A percentile compares a stretch with the other conserved stretches of the same genome.
These are phyloP conservation scores for Edolisoma coerulescens DNA, from an alignment of 2,113 vertebrate genomes.

Conservation along the genomic window DNA sequence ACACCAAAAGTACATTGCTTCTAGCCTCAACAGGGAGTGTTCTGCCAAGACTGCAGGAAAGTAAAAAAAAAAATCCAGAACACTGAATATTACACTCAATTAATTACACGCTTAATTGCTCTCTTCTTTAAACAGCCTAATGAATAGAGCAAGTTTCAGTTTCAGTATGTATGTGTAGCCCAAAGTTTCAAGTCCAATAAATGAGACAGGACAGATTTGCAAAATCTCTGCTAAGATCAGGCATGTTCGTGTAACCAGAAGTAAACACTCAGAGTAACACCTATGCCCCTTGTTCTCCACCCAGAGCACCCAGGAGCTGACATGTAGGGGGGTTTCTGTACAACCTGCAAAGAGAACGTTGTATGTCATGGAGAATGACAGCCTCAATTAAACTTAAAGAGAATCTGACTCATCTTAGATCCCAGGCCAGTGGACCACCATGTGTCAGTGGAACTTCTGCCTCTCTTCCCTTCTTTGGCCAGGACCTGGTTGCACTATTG, in stretches of 20 bases:
- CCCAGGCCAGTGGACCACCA: background rate
- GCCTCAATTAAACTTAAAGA: background rate
- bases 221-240: background rate
- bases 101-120: conserved; percentile 51
- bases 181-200: background rate
- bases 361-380: background rate
- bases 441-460: background rate
- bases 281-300: background rate
- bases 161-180: background rate
- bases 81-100: conserved; percentile 46
- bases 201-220: background rate
- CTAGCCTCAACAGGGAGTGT: conserved; percentile 27
- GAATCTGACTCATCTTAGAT: background rate
- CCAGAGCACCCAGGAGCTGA: background rate
- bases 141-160: conserved; percentile 34
- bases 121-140: conserved; percentile 39
- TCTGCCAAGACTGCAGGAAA: conserved; percentile 49
- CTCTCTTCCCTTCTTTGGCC: background rate
- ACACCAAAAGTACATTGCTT: conserved; percentile 54
- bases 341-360: background rate
- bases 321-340: background rate
- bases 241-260: background rate
- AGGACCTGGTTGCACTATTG: background rate
- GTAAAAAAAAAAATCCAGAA: conserved; percentile 17
- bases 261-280: background rate